Evolutionary conservation across 1,140 invertebrate species (phyloP), one percentile per base, ranked within the genome.

Genomic region (Tribolium madens): DNA sequence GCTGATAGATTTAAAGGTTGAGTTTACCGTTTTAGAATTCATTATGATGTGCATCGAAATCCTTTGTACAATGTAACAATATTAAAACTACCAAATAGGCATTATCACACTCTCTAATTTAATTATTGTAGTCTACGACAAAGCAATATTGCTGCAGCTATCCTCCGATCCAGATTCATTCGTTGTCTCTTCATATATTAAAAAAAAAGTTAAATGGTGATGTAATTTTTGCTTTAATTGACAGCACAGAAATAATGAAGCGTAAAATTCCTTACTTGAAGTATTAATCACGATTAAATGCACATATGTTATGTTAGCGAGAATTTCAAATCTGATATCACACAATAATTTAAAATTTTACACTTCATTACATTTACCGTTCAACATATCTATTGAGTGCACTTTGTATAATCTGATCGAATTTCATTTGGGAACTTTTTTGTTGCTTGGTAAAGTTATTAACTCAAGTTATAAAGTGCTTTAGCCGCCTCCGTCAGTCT

Each of bases 311-410:
- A 26, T 26, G 21, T 26, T 26, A 4, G 21, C 21, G 21, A 26
- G 21, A 26, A 26, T 26, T 26, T 4, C 21, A 4, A 26, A 26
- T 26, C 21, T 26, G 1, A 26, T 26, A 26, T 26, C 21, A 26
- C 21, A 26, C 0, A 50, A 15, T 50, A 7, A 50, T 50, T 50
- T 50, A 13, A 13, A 50, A 50, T 50, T 50, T 50, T 50, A 14
- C 48, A 14, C 48, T 50, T 50, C 48, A 50, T 50, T 50, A 50
- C 48, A 50, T 50, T 50, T 14, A 50, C 10, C 10, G 48, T 50
- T 50, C 48, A 14, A 50, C 48, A 50, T 50, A 50, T 50, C 48
- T 50, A 50, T 50, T 17, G 12, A 50, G 13, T 50, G 48, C 36
- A 42, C 48, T 50, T 50, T 50, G 48, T 50, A 50, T 50, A 50